Evolutionary conservation across 2,888 invertebrate species (phyloP).

Genomic region (Sericinus montela): DNA sequence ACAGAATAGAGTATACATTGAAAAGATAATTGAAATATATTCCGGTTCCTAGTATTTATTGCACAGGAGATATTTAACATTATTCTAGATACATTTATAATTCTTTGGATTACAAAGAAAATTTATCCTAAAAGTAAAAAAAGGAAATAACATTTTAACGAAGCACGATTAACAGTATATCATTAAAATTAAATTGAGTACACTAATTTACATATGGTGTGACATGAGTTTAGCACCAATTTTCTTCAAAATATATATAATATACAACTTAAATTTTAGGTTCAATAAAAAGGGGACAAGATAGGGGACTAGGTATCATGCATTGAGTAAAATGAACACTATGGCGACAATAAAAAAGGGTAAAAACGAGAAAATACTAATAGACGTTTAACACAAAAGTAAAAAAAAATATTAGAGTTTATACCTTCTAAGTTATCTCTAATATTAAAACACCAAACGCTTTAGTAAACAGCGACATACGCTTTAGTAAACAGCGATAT

Average conservation of each 20-base stretch:
- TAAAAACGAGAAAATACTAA: background rate
- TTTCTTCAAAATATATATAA: constrained; percentile 35
- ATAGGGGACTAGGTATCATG: constrained; percentile 50
- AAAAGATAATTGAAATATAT: background rate
- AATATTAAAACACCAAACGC: too few species aligned
- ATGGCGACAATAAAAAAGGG: constrained; percentile 27
- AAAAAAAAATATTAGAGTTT: too few species aligned
- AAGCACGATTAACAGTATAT: too few species aligned
- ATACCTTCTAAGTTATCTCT: too few species aligned
- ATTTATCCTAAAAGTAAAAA: too few species aligned
- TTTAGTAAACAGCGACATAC: too few species aligned
- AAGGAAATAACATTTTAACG: too few species aligned
- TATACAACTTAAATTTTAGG: constrained; percentile 18
- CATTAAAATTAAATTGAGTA: background rate
- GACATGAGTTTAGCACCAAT: constrained; percentile 51
- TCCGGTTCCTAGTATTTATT: constrained; percentile 6
- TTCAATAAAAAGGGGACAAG: constrained; percentile 41
- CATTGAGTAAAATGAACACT: constrained; percentile 51
- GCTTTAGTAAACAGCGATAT: too few species aligned
- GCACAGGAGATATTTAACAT: constrained; percentile 5
- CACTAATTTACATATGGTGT: constrained; percentile 31
- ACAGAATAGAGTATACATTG: background rate
- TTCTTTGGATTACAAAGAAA: constrained; percentile 17
- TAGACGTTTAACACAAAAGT: background rate
- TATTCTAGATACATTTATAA: constrained; percentile 1